These are phyloP conservation scores for Stenchaetothrips biformis DNA, from an alignment of 2,888 invertebrate species.

Conservation along the genomic window DNA sequence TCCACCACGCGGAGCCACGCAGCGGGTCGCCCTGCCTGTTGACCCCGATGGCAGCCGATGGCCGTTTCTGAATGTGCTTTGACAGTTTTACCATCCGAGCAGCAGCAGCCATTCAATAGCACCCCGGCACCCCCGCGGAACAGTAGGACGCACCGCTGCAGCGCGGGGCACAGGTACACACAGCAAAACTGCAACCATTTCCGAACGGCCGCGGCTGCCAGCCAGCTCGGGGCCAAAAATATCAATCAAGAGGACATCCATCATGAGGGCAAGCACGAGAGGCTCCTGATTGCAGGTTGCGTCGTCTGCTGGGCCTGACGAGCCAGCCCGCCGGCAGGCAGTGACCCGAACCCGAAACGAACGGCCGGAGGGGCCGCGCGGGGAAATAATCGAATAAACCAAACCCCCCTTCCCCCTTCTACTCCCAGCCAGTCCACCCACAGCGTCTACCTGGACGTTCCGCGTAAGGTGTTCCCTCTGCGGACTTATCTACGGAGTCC, in stretches of 20 bases:
- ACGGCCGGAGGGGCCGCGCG: no score
- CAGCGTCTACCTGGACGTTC: neutral
- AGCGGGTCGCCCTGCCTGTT: neutral
- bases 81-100: slow-evolving; percentile 9
- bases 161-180: no score
- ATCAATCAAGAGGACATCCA: no score
- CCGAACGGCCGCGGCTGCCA: no score
- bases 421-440: neutral
- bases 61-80: slow-evolving; percentile 15
- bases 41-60: slow-evolving; percentile 3
- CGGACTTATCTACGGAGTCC: neutral
- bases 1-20: neutral
- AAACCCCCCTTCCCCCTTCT: neutral
- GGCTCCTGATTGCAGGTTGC: no score
- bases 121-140: neutral
- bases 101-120: neutral
- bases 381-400: neutral
- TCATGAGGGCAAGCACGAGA: no score
- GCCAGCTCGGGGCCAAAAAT: no score
- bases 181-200: no score
- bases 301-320: no score
- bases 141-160: neutral
- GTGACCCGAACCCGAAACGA: neutral
- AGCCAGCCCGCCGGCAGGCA: no score
- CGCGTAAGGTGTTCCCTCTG: neutral